Evolutionary conservation across 2,113 vertebrate species (phyloP), one percentile per base, ranked within the genome.

Genomic region (Phaethornis superciliosus): DNA sequence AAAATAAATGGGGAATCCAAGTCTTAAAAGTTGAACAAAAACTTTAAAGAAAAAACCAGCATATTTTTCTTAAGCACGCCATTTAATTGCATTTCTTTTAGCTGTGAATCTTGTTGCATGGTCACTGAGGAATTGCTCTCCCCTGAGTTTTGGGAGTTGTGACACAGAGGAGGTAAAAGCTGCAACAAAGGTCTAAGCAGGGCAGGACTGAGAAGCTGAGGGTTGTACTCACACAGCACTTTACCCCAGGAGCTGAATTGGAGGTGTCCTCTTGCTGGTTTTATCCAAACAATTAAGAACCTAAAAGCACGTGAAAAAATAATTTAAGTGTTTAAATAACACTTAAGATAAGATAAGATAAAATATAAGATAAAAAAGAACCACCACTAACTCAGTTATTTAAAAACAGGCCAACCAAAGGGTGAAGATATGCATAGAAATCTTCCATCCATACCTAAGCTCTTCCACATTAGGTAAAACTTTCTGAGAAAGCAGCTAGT

Each of bases 241-340:
- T 58, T 13, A 32, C 23, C 17, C 27, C 3, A 26, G 0, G 0
- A 28, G 9, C 21, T 35, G 10, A 77, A 30, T 9, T 30, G 2
- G 19, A 46, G 30, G 9, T 62, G 28, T 7, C 33, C 10, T 56
- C 46, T 65, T 42, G 7, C 27, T 22, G 20, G 4, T 6, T 12
- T 22, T 67, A 54, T 6, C 7, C 15, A 71, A 87, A 42, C 12
- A 26, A 10, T 72, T 32, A 32, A 32, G 5, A 55, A 78, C 5
- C 2, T 13, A 27, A 83, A 15, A 60, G 17, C 6, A 17, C 1
- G 0, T 15, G 7, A 51, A 81, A 49, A 67, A 1, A 3, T 15
- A 2, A 51, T 7, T 42, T 51, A 71, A 15, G 5, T 4, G 1
- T 18, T 59, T 32, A 40, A 35, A 10, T n/a, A n/a, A n/a, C n/a